Evolutionary conservation across 2,113 vertebrate species (phyloP).

Genomic region (Talpa occidentalis): DNA sequence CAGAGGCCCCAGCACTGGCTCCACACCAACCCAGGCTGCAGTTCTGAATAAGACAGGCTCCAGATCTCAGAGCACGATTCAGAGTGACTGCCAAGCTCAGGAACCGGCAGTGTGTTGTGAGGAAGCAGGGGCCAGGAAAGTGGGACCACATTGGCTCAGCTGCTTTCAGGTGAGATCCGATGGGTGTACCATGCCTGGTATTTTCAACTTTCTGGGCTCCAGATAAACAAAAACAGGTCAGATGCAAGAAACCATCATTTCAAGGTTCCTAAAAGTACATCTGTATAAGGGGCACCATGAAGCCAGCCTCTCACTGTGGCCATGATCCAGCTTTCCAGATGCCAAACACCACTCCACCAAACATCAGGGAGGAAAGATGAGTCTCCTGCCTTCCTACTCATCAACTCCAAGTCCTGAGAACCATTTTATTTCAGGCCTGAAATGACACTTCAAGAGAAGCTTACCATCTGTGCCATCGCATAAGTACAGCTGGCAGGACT

Average conservation of each 20-base stretch:
- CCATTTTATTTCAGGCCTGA: background rate
- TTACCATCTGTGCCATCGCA: background rate
- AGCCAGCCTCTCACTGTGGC: background rate
- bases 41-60: background rate
- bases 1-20: background rate
- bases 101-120: background rate
- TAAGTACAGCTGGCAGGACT: background rate
- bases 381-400: background rate
- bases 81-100: background rate
- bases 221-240: conserved; percentile 35
- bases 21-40: background rate
- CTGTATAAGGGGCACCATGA: background rate
- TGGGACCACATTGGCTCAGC: background rate
- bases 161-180: background rate
- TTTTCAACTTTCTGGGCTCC: background rate
- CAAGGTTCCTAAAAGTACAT: background rate
- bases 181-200: background rate
- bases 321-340: background rate
- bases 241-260: background rate
- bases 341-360: background rate
- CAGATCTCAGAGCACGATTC: fast-evolving
- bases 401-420: background rate
- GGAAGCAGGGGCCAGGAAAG: background rate
- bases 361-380: background rate
- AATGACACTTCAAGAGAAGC: background rate